A percentile compares a stretch with the other conserved stretches of the same genome.
Evolutionary conservation across 2,888 invertebrate species (phyloP).

Genomic region (Luperina testacea): DNA sequence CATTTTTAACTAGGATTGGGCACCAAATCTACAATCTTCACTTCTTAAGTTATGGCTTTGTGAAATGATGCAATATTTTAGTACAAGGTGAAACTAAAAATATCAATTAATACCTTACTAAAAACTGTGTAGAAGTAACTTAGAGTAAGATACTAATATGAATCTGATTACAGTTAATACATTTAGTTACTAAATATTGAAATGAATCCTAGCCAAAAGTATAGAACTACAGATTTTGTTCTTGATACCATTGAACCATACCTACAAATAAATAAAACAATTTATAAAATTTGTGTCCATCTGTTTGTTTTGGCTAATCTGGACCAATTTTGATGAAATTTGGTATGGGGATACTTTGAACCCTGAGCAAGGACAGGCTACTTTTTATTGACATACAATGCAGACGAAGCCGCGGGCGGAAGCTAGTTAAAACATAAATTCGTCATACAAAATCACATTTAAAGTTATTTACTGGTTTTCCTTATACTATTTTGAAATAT

Average conservation of each 20-base stretch:
- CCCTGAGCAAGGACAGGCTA: neutral
- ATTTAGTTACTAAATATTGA: neutral
- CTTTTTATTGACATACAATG: neutral
- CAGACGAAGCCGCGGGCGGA: neutral
- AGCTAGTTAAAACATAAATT: neutral
- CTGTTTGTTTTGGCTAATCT: neutral
- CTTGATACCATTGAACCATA: no score
- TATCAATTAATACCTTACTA: neutral
- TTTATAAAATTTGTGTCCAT: no score
- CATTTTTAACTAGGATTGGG: neutral
- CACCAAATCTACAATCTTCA: neutral
- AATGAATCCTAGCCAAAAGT: neutral
- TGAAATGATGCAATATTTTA: constrained; percentile 61
- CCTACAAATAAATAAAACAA: no score
- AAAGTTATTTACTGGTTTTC: constrained; percentile 16
- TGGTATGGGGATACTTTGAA: neutral
- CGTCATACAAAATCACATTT: neutral
- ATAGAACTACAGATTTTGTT: neutral
- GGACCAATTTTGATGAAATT: neutral
- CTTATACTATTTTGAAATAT: neutral
- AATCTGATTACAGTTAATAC: neutral
- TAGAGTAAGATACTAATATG: neutral
- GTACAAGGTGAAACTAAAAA: constrained; percentile 37
- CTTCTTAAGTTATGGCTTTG: neutral
- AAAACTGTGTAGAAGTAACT: neutral